Evolutionary conservation across 2,113 vertebrate genomes (phyloP).

Genomic region (Columba livia): DNA sequence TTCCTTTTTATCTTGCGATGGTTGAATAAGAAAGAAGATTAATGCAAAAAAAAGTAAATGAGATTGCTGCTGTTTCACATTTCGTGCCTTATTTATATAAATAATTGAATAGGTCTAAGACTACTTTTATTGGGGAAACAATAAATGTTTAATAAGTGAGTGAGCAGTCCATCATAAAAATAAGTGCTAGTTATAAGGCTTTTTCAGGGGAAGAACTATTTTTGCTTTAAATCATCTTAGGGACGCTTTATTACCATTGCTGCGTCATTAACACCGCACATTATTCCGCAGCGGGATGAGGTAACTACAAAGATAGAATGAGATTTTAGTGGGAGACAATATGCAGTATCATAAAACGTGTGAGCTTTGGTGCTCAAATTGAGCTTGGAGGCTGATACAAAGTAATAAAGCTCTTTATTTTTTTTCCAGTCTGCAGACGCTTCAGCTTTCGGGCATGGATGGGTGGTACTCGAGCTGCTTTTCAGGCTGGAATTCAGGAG

Average conservation of each 20-base stretch:
- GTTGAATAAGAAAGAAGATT: constrained; percentile 30
- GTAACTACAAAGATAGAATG: constrained; percentile 26
- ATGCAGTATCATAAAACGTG: background rate
- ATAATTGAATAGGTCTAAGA: constrained; percentile 51
- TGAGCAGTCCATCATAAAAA: constrained; percentile 20
- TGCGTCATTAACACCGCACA: constrained; percentile 22
- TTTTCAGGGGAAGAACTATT: background rate
- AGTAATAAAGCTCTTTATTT: background rate
- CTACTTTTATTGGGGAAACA: constrained; percentile 49
- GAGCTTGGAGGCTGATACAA: background rate
- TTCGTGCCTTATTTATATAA: constrained; percentile 48
- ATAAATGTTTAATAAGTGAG: constrained; percentile 65
- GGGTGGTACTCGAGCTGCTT: background rate
- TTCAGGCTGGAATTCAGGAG: background rate
- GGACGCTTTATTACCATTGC: constrained; percentile 8
- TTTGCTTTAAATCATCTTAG: constrained; percentile 48
- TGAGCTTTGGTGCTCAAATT: background rate
- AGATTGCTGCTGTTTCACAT: constrained; percentile 33
- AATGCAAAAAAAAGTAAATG: constrained; percentile 27
- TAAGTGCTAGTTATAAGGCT: background rate
- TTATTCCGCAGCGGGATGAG: constrained; percentile 31
- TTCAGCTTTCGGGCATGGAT: background rate
- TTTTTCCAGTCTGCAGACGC: background rate
- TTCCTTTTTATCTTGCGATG: background rate
- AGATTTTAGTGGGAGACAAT: constrained; percentile 34